phyloP scores from a whole-genome alignment of 2,888 invertebrate genomes.

The Mechanitis messenoides region DNA sequence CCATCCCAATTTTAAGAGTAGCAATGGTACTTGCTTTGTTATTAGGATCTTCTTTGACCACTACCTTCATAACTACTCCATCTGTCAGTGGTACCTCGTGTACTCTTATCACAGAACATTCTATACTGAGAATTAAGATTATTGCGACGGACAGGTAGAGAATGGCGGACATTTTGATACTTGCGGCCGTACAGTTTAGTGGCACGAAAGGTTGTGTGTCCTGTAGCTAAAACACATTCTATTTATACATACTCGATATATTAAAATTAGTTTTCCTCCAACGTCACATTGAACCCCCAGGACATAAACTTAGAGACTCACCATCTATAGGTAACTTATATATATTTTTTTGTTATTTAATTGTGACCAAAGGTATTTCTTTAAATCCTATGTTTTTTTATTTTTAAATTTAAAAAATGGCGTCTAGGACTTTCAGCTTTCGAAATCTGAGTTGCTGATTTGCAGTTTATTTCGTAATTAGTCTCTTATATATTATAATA shows the following conservation, averaged over 20 bases:
- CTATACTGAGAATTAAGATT: background rate
- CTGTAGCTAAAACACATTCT: slow-evolving; percentile 6
- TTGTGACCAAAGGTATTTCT: no score
- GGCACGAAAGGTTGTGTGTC: background rate
- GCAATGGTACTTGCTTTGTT: slow-evolving; percentile 13
- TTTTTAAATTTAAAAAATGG: no score
- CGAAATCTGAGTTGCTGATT: no score
- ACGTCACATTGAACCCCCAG: background rate
- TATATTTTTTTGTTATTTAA: no score
- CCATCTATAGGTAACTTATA: no score
- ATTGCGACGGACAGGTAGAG: background rate
- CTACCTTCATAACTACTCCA: slow-evolving; percentile 18
- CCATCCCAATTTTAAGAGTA: slow-evolving; percentile 19
- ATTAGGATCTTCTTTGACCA: slow-evolving; percentile 18
- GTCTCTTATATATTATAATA: no score
- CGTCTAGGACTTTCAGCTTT: no score
- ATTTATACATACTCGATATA: background rate
- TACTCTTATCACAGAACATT: slow-evolving; percentile 10
- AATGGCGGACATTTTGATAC: slow-evolving; percentile 12
- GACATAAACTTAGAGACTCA: no score
- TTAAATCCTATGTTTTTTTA: no score
- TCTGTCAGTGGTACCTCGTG: background rate
- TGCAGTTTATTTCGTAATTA: no score
- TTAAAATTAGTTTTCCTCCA: slow-evolving; percentile 13
- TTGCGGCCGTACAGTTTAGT: slow-evolving; percentile 8